Base-by-base conservation (phyloP, 2,797 vertebrate genomes). In the Trachops cirrhosus region DNA sequence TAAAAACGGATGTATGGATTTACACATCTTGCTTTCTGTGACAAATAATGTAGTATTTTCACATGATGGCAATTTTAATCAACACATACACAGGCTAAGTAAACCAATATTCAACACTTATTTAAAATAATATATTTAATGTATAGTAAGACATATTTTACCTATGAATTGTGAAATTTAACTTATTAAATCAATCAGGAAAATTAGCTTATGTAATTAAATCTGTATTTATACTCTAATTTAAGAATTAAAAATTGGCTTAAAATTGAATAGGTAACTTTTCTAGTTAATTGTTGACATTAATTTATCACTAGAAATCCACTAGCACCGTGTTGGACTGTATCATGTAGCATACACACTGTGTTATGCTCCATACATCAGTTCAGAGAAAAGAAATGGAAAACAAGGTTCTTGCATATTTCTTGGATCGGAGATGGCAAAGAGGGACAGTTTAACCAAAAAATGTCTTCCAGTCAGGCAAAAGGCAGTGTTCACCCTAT, bases 171-270 rank as follows among this genome's bases (percentile, higher is more conserved):
- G 3, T 92, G 46, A 89, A 83, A 57, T 90, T 85, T 88, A 87
- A 70, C 46, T 86, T 92, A 57, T 4, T 71, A 83, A 26, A 41
- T 75, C 26, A 44, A 86, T 29, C 0, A 77, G n/a, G n/a, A 91
- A 92, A 95, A 78, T 46, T 80, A 87, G 9, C 41, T 93, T 14
- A 59, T 44, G 59, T 91, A 84, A 52, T 75, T 71, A 93, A 95
- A 52, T 37, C 0, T 64, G 48, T 75, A 19, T 41, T 71, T 89
- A 32, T 50, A 77, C 6, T 94, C 12, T 0, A 2, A 83, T 22
- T 68, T 68, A 87, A 89, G 24, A 12, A 64, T 70, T 80, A 29
- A 54, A 70, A 83, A 74, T 32, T 87, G 78, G 21, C 39, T 77
- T 68, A 91, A 75, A 86, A 26, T 52, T 2, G 73, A 95, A 90